Evolutionary conservation across 2,888 invertebrate genomes (phyloP).

Genomic region (Pherbina coryleti): DNA sequence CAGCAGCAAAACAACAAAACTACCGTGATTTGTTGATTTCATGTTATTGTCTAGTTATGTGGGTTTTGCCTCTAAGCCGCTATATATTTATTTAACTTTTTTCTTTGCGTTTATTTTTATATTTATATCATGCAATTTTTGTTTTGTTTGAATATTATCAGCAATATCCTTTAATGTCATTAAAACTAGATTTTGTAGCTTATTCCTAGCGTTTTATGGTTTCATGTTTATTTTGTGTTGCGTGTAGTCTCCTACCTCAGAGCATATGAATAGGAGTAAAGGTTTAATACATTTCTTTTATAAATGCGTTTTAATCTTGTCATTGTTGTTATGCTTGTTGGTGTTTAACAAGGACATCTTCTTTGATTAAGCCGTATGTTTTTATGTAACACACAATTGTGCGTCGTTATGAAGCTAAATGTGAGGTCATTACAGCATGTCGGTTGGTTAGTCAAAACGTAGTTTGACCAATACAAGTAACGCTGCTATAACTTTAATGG

Average conservation of each 20-base stretch:
- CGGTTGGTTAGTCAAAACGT: too few relatives aligned
- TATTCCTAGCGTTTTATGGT: background rate
- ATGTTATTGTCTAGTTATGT: background rate
- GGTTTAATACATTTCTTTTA: background rate
- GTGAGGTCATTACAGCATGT: too few relatives aligned
- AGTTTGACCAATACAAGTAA: too few relatives aligned
- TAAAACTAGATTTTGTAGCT: background rate
- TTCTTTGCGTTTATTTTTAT: background rate
- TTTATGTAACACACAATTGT: too few relatives aligned
- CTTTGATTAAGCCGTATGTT: background rate
- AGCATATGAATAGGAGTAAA: too few relatives aligned
- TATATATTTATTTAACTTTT: too few relatives aligned
- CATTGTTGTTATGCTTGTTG: background rate
- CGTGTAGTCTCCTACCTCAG: background rate
- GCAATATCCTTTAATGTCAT: background rate
- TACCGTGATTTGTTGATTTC: background rate
- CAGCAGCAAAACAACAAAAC: background rate
- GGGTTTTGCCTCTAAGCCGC: background rate
- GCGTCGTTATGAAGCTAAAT: too few relatives aligned
- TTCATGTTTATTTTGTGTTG: background rate
- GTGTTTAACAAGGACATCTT: background rate
- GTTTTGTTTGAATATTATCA: background rate
- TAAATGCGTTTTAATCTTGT: background rate
- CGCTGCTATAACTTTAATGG: too few relatives aligned
- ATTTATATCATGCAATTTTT: background rate